Evolutionary conservation across 1,140 invertebrate species (phyloP).

Genomic region (Hetaerina americana): DNA sequence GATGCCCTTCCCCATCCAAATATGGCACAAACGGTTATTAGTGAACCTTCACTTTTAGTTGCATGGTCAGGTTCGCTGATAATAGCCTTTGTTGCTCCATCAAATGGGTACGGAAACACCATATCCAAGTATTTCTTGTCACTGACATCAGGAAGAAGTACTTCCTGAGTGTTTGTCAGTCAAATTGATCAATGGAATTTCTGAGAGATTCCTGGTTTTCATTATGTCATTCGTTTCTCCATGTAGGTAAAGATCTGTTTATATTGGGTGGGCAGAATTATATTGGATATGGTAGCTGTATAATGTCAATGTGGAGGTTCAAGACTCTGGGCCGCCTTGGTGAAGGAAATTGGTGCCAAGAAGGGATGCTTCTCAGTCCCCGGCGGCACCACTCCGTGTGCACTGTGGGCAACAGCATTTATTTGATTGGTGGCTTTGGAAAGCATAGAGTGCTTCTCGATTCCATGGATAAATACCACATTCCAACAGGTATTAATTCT

Average conservation of each 20-base stretch:
- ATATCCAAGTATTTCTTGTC: too few species aligned
- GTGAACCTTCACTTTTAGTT: too few species aligned
- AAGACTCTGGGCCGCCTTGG: conserved; percentile 19
- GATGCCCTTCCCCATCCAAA: too few species aligned
- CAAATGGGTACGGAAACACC: too few species aligned
- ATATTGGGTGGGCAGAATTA: conserved; percentile 23
- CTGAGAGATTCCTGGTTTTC: too few species aligned
- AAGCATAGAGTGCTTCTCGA: conserved; percentile 19
- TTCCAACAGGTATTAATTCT: conserved; percentile 16
- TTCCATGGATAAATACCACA: conserved; percentile 19
- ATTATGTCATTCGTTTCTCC: too few species aligned
- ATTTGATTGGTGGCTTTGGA: conserved; percentile 24
- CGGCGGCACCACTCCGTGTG: conserved; percentile 21
- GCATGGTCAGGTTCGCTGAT: too few species aligned
- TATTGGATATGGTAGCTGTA: conserved; percentile 22
- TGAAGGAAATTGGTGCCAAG: conserved; percentile 1
- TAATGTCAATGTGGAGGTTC: conserved; percentile 22
- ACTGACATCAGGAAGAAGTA: too few species aligned
- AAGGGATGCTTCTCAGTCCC: conserved; percentile 15
- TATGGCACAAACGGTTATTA: too few species aligned
- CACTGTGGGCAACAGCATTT: conserved; percentile 18
- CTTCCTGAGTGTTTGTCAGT: too few species aligned
- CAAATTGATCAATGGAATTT: too few species aligned
- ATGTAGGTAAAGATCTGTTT: conserved; percentile 21
- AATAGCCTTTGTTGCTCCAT: too few species aligned